phyloP scores from a whole-genome alignment of 2,797 vertebrate genomes.

The Alosa sapidissima region DNA sequence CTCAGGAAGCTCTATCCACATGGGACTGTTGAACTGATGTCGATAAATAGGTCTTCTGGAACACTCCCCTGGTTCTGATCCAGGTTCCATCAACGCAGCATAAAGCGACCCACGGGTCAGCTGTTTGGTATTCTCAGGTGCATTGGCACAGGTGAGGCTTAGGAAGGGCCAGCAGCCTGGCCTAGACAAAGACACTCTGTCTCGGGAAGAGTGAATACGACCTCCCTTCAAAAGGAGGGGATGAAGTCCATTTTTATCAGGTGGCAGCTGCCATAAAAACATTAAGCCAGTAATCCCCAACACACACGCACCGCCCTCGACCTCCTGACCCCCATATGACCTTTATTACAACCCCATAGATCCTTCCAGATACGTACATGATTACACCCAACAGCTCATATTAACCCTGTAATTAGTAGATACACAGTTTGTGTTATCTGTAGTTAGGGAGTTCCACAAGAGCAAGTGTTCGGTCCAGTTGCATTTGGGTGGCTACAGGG shows the following conservation, averaged over 20 bases:
- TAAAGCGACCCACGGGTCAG: background rate
- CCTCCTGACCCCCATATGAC: background rate
- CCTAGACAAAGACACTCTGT: background rate
- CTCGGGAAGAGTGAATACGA: background rate
- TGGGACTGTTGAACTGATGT: background rate
- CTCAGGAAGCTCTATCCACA: background rate
- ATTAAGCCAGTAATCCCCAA: background rate
- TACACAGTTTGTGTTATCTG: background rate
- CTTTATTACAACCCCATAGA: background rate
- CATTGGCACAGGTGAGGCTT: conserved; percentile 8
- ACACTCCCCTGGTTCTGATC: background rate
- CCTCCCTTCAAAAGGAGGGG: conserved; percentile 15
- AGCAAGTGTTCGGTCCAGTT: background rate
- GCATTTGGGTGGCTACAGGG: background rate
- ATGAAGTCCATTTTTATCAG: conserved; percentile 1
- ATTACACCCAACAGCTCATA: background rate
- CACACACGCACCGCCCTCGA: background rate
- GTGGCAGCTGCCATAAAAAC: conserved; percentile 15
- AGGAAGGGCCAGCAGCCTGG: background rate
- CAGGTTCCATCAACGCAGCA: background rate
- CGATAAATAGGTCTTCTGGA: background rate
- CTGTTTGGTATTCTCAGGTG: conserved; percentile 12
- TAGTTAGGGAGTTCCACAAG: background rate
- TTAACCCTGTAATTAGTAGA: background rate
- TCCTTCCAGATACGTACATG: background rate